Evolutionary conservation across 2,113 vertebrate genomes (phyloP), one percentile per base, ranked within the genome.

Genomic region (Trichomycterus rosablanca): DNA sequence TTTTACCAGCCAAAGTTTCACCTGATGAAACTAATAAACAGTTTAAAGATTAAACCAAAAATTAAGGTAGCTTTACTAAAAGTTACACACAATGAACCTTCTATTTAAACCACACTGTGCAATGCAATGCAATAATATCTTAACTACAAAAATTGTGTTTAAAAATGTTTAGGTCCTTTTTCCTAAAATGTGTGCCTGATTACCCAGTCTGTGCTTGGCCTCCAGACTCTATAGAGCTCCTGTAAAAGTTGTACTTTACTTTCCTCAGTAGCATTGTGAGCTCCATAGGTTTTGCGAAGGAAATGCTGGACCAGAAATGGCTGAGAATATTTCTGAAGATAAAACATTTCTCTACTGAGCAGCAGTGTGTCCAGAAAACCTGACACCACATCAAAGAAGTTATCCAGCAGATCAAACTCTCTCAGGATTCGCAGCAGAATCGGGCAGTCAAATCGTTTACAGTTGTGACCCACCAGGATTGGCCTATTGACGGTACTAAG

Each of bases 181-280:
- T n/a, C n/a, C n/a, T n/a, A 11, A 1, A 42, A 43, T 2, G 11
- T 72, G 53, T 63, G 53, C 15, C 32, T 71, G 1, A 19, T 14
- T 14, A 81, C n/a, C 23, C 77, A 3, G 10, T 66, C 74, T 0
- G 34, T 5, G 2, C 32, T 56, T 9, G 82, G 80, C 19, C 24
- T 69, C 39, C 84, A 81, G 4, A 48, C 69, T 1, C 23, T 2
- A 22, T 73, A 86, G 0, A 88, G 81, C 0, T 61, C 51, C 71
- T 83, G 82, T n/a, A 88, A 66, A 0, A 75, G 59, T n/a, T 60
- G 64, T 28, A 76, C 81, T 9, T n/a, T n/a, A n/a, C n/a, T n/a
- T n/a, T 86, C 86, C 58, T 84, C 78, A 23, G 78, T 32, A 1
- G 82, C 86, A 6, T 86, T 24, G 2, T 87, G 86, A 5, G 82